These are phyloP conservation scores for Poeciliopsis prolifica DNA, from an alignment of 2,113 vertebrate species.

Conservation along the genomic window DNA sequence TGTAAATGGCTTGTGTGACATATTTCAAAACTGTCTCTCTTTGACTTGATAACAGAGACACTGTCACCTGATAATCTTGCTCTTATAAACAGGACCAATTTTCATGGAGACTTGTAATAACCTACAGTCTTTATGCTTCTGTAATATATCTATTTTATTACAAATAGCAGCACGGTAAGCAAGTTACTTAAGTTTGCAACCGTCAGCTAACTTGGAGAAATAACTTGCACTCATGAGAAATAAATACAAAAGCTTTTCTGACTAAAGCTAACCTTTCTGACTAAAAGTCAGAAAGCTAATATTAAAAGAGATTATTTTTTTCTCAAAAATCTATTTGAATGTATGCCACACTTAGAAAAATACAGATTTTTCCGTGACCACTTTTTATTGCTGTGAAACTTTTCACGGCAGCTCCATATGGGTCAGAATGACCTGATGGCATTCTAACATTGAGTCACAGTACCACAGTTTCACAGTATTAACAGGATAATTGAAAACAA, in stretches of 20 bases:
- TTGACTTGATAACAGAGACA: slow-evolving; percentile 35
- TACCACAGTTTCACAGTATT: not conserved
- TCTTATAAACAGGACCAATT: slow-evolving; percentile 35
- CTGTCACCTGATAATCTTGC: slow-evolving; percentile 43
- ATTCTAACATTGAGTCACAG: too few relatives aligned
- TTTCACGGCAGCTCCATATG: too few relatives aligned
- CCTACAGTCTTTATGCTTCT: not conserved
- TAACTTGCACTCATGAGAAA: slow-evolving; percentile 13
- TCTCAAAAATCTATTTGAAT: not conserved
- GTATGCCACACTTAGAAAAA: not conserved
- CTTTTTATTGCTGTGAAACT: too few relatives aligned
- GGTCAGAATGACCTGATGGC: too few relatives aligned
- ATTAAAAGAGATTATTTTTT: too few relatives aligned
- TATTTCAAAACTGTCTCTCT: slow-evolving; percentile 17
- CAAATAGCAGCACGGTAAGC: slow-evolving; percentile 23
- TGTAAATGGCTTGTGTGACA: slow-evolving; percentile 1
- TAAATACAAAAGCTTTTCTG: not conserved
- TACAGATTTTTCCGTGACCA: not conserved
- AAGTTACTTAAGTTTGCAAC: slow-evolving; percentile 19
- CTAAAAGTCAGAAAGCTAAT: too few relatives aligned
- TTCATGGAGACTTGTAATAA: slow-evolving; percentile 23
- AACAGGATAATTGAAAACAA: not conserved
- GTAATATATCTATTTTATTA: not conserved
- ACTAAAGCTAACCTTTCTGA: not conserved
- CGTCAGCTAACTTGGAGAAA: slow-evolving; percentile 13